phyloP scores from a whole-genome alignment of 2,797 vertebrate species.

The Oophaga sylvatica region DNA sequence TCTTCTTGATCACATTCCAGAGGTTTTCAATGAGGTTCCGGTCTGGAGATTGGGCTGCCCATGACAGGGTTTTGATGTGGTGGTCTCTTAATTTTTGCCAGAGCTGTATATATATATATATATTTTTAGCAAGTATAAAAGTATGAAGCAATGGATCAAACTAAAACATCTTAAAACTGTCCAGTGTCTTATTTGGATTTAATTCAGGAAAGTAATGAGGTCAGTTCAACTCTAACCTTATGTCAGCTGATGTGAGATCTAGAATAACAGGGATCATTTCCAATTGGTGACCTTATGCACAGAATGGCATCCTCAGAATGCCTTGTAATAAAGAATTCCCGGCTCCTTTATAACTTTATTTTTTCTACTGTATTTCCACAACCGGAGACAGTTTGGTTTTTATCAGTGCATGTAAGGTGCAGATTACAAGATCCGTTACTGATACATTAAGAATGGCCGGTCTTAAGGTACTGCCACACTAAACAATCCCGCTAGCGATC shows the following conservation, averaged over 20 bases:
- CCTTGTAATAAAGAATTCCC: slow-evolving; percentile 19
- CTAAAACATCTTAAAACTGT: background rate
- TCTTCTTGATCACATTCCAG: no score
- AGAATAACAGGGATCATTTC: slow-evolving; percentile 46
- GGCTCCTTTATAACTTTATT: background rate
- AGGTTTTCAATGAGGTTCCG: no score
- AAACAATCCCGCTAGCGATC: no score
- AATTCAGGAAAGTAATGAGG: slow-evolving; percentile 43
- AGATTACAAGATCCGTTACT: background rate
- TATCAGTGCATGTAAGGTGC: background rate
- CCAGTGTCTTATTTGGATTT: slow-evolving; percentile 34
- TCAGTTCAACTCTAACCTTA: slow-evolving; percentile 38
- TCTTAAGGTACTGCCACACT: no score
- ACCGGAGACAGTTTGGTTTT: background rate
- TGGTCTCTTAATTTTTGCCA: no score
- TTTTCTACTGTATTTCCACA: slow-evolving; percentile 23
- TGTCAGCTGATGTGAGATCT: background rate
- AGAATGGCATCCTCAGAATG: background rate
- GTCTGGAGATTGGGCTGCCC: no score
- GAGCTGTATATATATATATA: no score
- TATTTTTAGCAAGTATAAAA: no score
- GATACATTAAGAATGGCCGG: no score
- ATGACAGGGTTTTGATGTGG: no score
- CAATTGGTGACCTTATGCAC: slow-evolving; percentile 49
- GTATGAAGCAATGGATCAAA: background rate